A percentile compares a stretch with the other conserved stretches of the same genome.
Conservation (phyloP, 2,113 vertebrate genomes). For the Tupaia tana region DNA sequence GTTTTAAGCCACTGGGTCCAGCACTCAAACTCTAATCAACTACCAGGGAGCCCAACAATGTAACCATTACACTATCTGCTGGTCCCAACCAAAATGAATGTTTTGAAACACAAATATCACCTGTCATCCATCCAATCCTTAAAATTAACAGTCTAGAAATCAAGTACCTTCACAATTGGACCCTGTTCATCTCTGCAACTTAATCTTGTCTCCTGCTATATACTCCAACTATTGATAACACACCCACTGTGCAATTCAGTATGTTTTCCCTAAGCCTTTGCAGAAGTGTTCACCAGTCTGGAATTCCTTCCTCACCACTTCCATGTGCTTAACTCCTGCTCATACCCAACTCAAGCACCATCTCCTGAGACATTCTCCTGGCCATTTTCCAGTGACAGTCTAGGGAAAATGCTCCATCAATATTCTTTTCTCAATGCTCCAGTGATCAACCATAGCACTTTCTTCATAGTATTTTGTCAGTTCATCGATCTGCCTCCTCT, state of each 20-base stretch:
- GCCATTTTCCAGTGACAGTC: not conserved
- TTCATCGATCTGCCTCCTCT: not conserved
- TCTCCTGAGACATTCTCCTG: not conserved
- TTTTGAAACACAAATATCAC: conserved; percentile 49
- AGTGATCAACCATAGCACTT: not conserved
- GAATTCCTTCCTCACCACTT: not conserved
- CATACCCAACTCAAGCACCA: not conserved
- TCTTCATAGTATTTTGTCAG: not conserved
- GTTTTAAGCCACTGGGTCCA: too few species aligned
- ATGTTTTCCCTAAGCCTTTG: conserved; percentile 19
- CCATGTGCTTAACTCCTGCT: not conserved
- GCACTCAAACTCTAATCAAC: too few species aligned
- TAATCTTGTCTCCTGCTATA: conserved; percentile 9
- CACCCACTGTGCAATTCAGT: not conserved
- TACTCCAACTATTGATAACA: not conserved
- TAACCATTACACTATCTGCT: too few species aligned
- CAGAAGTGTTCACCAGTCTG: not conserved
- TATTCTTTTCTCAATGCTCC: not conserved
- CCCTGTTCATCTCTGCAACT: not conserved
- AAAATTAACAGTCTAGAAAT: not conserved
- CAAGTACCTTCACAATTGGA: not conserved
- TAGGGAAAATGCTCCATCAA: not conserved
- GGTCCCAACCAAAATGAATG: not conserved
- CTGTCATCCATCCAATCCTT: conserved; percentile 40
- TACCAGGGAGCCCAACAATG: too few species aligned